Evolutionary conservation across 2,797 vertebrate species (phyloP).

Genomic region (Tolypeutes matacus): DNA sequence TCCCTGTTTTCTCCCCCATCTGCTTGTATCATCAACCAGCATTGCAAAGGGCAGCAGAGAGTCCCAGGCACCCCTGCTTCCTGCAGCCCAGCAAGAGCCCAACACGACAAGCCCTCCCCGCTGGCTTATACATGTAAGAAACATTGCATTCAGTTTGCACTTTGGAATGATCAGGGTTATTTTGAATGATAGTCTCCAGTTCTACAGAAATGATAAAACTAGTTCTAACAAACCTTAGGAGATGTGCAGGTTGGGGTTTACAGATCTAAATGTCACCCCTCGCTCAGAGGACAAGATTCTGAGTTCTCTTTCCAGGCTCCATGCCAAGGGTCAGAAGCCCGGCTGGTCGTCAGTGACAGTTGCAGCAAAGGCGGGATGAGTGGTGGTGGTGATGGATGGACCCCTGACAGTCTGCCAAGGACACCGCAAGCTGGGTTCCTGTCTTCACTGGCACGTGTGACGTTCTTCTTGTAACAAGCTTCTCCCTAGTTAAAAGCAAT

Average conservation of each 20-base stretch:
- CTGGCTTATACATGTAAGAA: not conserved
- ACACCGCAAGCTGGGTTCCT: not conserved
- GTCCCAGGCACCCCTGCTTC: not conserved
- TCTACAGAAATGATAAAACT: not conserved
- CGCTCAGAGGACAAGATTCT: not conserved
- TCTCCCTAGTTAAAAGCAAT: constrained; percentile 41
- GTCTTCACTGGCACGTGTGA: not conserved
- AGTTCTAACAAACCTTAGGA: not conserved
- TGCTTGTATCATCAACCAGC: not conserved
- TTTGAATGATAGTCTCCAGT: not conserved
- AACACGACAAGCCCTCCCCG: not conserved
- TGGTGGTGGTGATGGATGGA: not conserved
- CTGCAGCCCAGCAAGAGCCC: not conserved
- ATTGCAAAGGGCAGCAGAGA: not conserved
- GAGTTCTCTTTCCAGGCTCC: not conserved
- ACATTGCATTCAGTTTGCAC: not conserved
- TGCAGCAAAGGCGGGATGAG: not conserved
- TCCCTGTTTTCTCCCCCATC: not conserved
- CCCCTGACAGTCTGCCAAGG: not conserved
- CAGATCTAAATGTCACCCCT: not conserved
- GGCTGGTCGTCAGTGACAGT: not conserved
- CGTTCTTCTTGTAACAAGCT: not conserved
- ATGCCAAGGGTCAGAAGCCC: not conserved
- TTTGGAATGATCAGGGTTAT: not conserved
- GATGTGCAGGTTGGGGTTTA: rapidly evolving